These are phyloP conservation scores for Pyrrhosoma nymphula DNA, from an alignment of 2,888 invertebrate species.

Conservation along the genomic window DNA sequence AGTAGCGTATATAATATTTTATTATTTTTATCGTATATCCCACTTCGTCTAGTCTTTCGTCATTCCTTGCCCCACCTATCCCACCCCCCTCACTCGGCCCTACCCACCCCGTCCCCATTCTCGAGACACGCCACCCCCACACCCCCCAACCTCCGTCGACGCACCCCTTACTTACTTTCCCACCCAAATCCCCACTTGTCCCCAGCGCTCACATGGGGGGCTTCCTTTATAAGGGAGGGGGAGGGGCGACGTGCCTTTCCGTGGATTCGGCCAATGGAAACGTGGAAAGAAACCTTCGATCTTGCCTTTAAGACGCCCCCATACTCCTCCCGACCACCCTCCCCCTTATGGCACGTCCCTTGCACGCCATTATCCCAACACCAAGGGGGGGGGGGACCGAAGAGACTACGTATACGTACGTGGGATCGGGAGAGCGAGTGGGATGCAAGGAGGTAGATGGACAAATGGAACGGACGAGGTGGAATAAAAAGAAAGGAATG, in stretches of 20 bases:
- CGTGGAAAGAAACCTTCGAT: constrained; percentile 34
- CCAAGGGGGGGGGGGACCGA: neutral
- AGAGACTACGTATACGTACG: too few species aligned
- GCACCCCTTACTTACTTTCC: neutral
- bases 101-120: neutral
- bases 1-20: too few species aligned
- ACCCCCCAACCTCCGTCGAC: neutral
- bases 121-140: too few species aligned
- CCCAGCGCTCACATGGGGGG: constrained; percentile 29
- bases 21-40: neutral
- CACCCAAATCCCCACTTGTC: neutral
- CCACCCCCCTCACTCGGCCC: neutral
- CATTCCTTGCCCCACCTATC: neutral
- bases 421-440: neutral
- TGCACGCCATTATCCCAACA: neutral
- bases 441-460: neutral
- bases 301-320: constrained; percentile 15
- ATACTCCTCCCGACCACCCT: neutral
- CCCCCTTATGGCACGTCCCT: neutral
- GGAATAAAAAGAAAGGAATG: neutral
- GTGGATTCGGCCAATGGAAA: constrained; percentile 56
- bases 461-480: neutral
- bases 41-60: neutral
- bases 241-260: constrained; percentile 47
- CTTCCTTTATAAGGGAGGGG: constrained; percentile 11